Conservation (phyloP, 1,140 invertebrate species). For the Coelopa frigida region DNA sequence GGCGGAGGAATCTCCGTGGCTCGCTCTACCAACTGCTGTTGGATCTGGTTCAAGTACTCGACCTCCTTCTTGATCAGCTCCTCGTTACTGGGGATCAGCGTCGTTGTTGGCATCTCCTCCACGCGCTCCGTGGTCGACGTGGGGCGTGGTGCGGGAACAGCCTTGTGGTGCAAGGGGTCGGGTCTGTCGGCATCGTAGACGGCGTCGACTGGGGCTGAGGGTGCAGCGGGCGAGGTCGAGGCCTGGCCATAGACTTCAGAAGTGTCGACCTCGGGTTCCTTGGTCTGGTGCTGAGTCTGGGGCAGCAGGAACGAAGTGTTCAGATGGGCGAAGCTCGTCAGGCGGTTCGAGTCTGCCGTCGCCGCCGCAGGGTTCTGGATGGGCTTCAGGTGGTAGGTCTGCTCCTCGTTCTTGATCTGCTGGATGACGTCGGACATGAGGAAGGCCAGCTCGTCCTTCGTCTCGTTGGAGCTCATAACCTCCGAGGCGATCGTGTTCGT, state of each 20-base stretch:
- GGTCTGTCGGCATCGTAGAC: no score
- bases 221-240: no score
- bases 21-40: no score
- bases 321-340: constrained; percentile 32
- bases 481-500: constrained; percentile 24
- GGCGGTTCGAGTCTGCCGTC: constrained; percentile 21
- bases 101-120: constrained; percentile 12
- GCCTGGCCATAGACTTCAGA: no score
- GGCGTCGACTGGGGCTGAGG: no score
- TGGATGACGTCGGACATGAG: constrained; percentile 38
- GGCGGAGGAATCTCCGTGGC: no score
- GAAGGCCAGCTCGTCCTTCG: constrained; percentile 36
- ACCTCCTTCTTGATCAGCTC: constrained; percentile 20
- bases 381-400: no score
- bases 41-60: no score
- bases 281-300: not conserved
- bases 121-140: no score
- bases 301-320: constrained; percentile 29
- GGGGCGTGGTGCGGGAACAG: no score
- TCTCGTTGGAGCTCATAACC: constrained; percentile 33
- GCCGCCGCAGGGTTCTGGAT: not conserved
- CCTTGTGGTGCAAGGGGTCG: no score
- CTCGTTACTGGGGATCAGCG: constrained; percentile 19
- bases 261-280: no score
- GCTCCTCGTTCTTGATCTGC: constrained; percentile 24